phyloP scores from a whole-genome alignment of 2,797 vertebrate genomes.

The Hippoglossus hippoglossus region DNA sequence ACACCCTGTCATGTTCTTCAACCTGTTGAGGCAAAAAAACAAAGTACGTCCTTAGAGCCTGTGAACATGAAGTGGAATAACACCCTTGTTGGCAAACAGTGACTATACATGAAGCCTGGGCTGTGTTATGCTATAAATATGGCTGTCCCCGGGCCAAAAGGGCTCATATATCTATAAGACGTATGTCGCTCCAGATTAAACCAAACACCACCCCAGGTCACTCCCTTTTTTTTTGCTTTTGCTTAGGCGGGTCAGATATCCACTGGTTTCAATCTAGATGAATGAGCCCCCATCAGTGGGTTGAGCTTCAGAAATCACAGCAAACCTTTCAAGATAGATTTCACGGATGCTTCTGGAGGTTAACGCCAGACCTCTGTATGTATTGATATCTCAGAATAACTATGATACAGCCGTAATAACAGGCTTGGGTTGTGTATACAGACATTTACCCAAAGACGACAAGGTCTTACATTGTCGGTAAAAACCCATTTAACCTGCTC shows the following conservation, averaged over 20 bases:
- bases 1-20: constrained; percentile 11
- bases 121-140: constrained; percentile 32
- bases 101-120: background rate
- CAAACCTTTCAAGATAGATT: background rate
- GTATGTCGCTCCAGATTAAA: constrained; percentile 31
- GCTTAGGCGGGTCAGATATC: constrained; percentile 6
- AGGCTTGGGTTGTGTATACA: background rate
- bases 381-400: background rate
- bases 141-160: constrained; percentile 17
- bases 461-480: too few species aligned
- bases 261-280: constrained; percentile 20
- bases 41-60: background rate
- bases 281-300: background rate
- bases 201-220: background rate
- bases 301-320: background rate
- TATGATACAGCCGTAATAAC: background rate
- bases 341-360: background rate
- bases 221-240: constrained; percentile 6
- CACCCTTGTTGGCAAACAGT: constrained; percentile 9
- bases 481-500: too few species aligned
- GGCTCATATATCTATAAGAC: background rate
- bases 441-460: background rate
- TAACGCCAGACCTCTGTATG: background rate
- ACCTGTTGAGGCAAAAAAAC: constrained; percentile 3
- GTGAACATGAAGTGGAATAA: background rate